Evolutionary conservation across 1,140 invertebrate genomes (phyloP), one percentile per base, ranked within the genome.

Genomic region (Diploscapter pachys): DNA sequence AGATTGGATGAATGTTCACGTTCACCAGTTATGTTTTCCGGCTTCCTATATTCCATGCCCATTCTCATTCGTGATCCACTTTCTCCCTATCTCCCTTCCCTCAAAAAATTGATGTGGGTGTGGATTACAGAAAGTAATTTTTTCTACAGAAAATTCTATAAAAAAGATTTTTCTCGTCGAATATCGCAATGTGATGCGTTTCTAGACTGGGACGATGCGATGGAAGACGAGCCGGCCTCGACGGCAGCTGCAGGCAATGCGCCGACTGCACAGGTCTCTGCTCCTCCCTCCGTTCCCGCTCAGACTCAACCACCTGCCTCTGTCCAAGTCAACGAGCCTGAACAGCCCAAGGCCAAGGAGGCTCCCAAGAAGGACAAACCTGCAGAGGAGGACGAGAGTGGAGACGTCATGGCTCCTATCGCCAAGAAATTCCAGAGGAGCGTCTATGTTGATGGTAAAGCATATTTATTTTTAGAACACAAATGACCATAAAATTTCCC

Each of bases 191-290:
- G 31, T 31, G 31, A 31, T 73, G 72, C 64, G 31, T 56, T 72
- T 78, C 55, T 8, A 79, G 77, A 72, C 11, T 79, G 77, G 75
- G 78, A 79, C 13, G 78, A 71, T 4, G 76, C 72, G 52, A 31
- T 31, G 31, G 31, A 31, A 31, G 78, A 71, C 4, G 76, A 77
- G 52, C 11, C 67, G 5, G 13, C 75, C n/a, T 9, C 8, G 9
- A n/a, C 11, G 11, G 13, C 48, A 51, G 54, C 31, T 11, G 65
- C 13, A 68, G 31, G 31, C 31, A 31, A 31, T 31, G 31, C 31
- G 31, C 31, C 31, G 31, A 31, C 31, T 31, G 59, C 65, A 6
- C 31, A 31, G 31, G 31, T 31, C 31, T 31, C 31, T 31, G 69
- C 53, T 8, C 11, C 67, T 9, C 48, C 75, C n/a, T 9, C 8